phyloP scores from a whole-genome alignment of 2,113 vertebrate species.

The Xiphophorus couchianus region DNA sequence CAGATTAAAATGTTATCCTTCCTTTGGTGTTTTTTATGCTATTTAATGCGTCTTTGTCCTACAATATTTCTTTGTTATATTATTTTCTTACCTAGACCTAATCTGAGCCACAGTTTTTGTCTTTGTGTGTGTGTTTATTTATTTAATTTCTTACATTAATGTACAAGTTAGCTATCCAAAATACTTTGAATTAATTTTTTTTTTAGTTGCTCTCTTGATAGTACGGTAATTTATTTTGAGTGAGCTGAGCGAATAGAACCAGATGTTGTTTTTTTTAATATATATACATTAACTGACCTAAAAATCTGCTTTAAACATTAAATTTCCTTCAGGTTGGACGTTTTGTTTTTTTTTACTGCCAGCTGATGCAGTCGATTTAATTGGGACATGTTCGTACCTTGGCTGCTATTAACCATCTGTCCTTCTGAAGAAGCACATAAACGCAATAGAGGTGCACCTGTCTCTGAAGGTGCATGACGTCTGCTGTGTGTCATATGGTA shows the following conservation, averaged over 20 bases:
- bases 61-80: neutral
- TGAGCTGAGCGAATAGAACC: neutral
- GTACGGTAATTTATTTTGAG: neutral
- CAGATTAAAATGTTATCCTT: too few relatives aligned
- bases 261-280: neutral
- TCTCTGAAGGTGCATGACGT: neutral
- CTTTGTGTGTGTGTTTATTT: neutral
- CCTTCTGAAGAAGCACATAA: neutral
- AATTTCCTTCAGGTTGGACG: neutral
- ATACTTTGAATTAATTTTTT: neutral
- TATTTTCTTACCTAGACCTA: neutral
- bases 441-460: neutral
- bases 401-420: neutral
- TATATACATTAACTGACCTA: neutral
- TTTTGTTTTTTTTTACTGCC: neutral
- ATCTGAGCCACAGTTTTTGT: neutral
- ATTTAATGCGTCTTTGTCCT: neutral
- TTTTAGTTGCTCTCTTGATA: neutral
- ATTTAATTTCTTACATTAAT: neutral
- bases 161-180: neutral
- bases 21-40: neutral
- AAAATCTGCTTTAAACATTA: neutral
- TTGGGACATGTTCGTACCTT: neutral
- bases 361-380: neutral
- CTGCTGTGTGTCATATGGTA: slow-evolving; percentile 4